phyloP scores from a whole-genome alignment of 2,888 invertebrate species.

The Hypena proboscidalis region DNA sequence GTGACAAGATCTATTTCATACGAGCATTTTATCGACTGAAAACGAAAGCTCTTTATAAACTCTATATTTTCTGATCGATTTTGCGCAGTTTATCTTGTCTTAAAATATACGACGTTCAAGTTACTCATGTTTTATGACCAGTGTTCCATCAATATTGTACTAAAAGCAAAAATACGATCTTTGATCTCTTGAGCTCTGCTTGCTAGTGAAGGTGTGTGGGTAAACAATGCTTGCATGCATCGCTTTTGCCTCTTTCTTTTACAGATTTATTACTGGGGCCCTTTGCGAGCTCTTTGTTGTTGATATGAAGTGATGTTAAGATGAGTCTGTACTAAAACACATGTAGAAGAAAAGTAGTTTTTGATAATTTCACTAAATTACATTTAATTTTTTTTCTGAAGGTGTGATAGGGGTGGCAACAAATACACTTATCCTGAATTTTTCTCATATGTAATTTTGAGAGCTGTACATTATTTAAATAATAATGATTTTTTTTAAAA shows the following conservation, averaged over 20 bases:
- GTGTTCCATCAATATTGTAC: conserved; percentile 68
- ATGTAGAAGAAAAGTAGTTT: too few relatives aligned
- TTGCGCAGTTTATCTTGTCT: conserved; percentile 25
- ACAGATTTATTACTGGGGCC: too few relatives aligned
- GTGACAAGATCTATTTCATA: conserved; percentile 35
- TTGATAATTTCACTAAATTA: too few relatives aligned
- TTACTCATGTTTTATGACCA: conserved; percentile 48
- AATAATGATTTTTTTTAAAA: too few relatives aligned
- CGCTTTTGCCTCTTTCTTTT: too few relatives aligned
- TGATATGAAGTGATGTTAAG: conserved; percentile 28
- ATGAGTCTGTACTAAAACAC: too few relatives aligned
- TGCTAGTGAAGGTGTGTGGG: conserved; percentile 45
- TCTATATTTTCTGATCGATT: conserved; percentile 17
- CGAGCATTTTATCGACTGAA: conserved; percentile 7
- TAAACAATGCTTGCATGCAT: conserved; percentile 42
- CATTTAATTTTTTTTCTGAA: too few relatives aligned
- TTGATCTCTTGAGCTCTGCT: conserved; percentile 58
- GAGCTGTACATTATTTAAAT: too few relatives aligned
- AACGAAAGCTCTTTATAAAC: conserved; percentile 21
- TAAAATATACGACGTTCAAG: conserved; percentile 42
- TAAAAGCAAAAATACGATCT: conserved; percentile 60
- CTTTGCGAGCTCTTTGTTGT: conserved; percentile 26
- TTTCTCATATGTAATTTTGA: too few relatives aligned
- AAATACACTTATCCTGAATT: too few relatives aligned
- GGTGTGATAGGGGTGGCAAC: too few relatives aligned